Percentiles rank a stretch among this genome's conserved stretches.
Evolutionary conservation across 2,797 vertebrate genomes (phyloP).

Genomic region (Atherinosoma microstoma): DNA sequence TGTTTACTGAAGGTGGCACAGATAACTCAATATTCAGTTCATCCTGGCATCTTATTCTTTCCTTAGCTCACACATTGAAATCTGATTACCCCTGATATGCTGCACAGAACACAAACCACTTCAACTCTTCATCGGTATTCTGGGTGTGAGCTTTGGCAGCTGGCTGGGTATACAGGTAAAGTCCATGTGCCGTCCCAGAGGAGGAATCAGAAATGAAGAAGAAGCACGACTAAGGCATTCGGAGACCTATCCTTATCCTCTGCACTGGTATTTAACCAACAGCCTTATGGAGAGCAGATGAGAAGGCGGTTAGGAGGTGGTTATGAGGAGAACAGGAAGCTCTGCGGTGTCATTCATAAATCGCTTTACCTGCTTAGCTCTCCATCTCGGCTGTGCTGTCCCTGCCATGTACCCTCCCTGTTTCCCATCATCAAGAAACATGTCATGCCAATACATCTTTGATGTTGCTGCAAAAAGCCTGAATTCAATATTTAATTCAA

Average conservation of each 20-base stretch:
- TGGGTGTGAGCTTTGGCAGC: conserved; percentile 25
- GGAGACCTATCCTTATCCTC: conserved; percentile 33
- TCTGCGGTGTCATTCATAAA: conserved; percentile 16
- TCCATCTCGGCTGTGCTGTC: background rate
- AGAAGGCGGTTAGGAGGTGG: conserved; percentile 26
- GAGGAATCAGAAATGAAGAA: conserved; percentile 26
- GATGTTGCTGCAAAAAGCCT: conserved; percentile 4
- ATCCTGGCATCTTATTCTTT: conserved; percentile 29
- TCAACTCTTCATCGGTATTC: conserved; percentile 44
- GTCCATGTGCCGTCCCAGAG: conserved; percentile 24
- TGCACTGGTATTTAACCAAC: conserved; percentile 32
- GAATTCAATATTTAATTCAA: conserved; percentile 12
- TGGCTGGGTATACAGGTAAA: conserved; percentile 32
- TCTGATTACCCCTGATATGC: background rate
- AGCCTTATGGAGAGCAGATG: conserved; percentile 30
- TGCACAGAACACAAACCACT: conserved; percentile 11
- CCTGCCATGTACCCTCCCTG: background rate
- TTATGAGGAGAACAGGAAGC: conserved; percentile 17
- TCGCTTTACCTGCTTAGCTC: background rate
- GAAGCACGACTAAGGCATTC: conserved; percentile 11
- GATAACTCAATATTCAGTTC: conserved; percentile 1
- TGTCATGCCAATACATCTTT: background rate
- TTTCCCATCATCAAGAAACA: conserved; percentile 10
- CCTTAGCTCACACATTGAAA: conserved; percentile 31
- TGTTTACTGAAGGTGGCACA: conserved; percentile 12